Evolutionary conservation across 2,888 invertebrate genomes (phyloP).

Genomic region (Stenichneumon culpator): DNA sequence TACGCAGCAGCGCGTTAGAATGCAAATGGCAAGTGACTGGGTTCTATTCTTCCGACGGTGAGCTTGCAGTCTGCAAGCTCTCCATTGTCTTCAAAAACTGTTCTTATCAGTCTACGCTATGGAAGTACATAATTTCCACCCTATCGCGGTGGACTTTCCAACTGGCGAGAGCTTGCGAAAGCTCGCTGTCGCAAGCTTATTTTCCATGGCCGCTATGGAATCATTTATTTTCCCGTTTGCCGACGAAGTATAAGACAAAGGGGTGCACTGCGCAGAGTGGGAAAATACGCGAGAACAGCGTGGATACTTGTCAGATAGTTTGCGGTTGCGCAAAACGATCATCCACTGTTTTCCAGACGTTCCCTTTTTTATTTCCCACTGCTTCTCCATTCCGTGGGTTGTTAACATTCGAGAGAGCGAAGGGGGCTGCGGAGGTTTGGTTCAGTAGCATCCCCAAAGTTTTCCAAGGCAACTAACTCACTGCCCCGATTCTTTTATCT

Average conservation of each 20-base stretch:
- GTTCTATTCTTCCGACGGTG: background rate
- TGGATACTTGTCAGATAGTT: slow-evolving; percentile 26
- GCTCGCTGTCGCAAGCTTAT: background rate
- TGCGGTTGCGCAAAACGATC: slow-evolving; percentile 41
- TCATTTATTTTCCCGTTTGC: slow-evolving; percentile 32
- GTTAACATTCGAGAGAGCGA: background rate
- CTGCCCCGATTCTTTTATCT: slow-evolving; percentile 42
- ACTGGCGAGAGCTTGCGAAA: background rate
- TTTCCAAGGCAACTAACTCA: slow-evolving; percentile 27
- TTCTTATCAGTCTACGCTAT: background rate
- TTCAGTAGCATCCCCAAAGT: slow-evolving; percentile 12
- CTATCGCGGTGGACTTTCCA: background rate
- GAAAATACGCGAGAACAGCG: slow-evolving; percentile 14
- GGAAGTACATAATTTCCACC: background rate
- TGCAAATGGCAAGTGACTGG: slow-evolving; percentile 25
- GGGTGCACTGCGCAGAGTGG: background rate
- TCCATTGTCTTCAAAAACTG: background rate
- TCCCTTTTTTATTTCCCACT: slow-evolving; percentile 20
- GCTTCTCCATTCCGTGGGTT: slow-evolving; percentile 11
- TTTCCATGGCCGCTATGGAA: slow-evolving; percentile 10
- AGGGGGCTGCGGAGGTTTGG: background rate
- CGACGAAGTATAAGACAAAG: background rate
- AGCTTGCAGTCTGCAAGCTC: background rate
- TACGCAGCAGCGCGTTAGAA: slow-evolving; percentile 67
- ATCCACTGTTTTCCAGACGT: slow-evolving; percentile 13